Evolutionary conservation across 2,888 invertebrate species (phyloP), one percentile per base, ranked within the genome.

Genomic region (Cyclophora albipunctata): DNA sequence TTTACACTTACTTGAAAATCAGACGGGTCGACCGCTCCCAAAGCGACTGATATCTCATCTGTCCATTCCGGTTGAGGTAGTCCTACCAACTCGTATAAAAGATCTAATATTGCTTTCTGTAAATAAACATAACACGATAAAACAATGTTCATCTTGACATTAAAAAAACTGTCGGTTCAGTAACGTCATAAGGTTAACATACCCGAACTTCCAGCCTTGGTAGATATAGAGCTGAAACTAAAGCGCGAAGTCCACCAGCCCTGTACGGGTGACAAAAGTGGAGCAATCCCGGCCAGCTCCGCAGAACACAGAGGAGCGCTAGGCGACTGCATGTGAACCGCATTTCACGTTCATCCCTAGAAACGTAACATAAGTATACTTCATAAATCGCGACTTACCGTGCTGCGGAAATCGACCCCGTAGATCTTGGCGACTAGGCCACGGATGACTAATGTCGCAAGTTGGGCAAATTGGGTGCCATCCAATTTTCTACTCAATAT

Each of bases 21-120:
- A 34, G 95, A 94, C 3, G 96, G 96, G 91, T 98, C 96, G 54
- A 97, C 93, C 42, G 96, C 96, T 59, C 94, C 93, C 58, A 98
- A 82, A 2, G 98, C 98, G 42, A 95, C 94, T 45, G 94, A 93
- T 64, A 97, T 94, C 78, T 98, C 97, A 68, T 96, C 96, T 2
- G 97, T 96, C 97, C 97, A 98, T 67, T 94, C 94, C 0, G 97
- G 97, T 74, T 96, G 92, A 44, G 95, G 94, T 59, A 98, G 85
- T 52, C 95, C 94, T 63, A 98, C 91, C 52, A 98, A 84, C 78
- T 98, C 98, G 76, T 96, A 98, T 44, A 98, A 87, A 57, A 98
- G 90, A 82, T 98, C 98, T 77, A 98, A 85, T 69, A 98, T 94
- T 48, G 96, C 96, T 91, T 96, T 95, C 96, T 96, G 75, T 41